Evolutionary conservation across 2,888 invertebrate genomes (phyloP), one percentile per base, ranked within the genome.

Genomic region (Sminthurides aquaticus): DNA sequence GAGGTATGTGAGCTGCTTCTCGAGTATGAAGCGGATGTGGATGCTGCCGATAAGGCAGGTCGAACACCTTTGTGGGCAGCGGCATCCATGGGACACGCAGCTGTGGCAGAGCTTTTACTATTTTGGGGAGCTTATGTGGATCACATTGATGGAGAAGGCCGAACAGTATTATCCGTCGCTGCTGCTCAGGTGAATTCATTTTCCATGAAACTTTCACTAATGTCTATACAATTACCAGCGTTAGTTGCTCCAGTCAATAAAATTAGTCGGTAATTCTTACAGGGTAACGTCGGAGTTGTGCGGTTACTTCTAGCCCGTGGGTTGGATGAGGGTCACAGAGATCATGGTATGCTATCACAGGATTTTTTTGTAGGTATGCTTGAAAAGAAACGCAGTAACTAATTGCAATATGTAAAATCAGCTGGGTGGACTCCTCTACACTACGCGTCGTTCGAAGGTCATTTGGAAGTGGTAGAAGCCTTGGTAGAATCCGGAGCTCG

Each of bases 81-180:
- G 54, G 67, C 67, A 26, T 67, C 67, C 3, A 65, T 67, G 67
- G 65, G 67, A 5, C 60, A 64, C 52, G 88, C 91, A 26, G 83
- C 86, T 18, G 88, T 93, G 1, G 90, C 93, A 1, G 87, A 90
- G 20, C 82, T 93, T 71, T 81, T 96, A 71, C 83, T 96, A 69
- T 94, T 93, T 81, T 95, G 95, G 95, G 95, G 95, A 49, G 94
- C 94, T 69, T 91, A 92, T 76, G 91, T 95, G 61, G 96, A 96
- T 80, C 88, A 87, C 75, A 95, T 96, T 83, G 96, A 97, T 80
- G 86, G 87, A 3, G 81, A 81, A 64, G 82, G 82, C 0, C 75
- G 82, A 24, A 81, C 81, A 2, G 80, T 81, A 28, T 76, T 82
- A 26, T 79, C 80, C 57, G 78, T 81, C 25, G 80, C 81, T 2